These are phyloP conservation scores for Probaryconus sp. DNA, from an alignment of 1,140 invertebrate genomes.

Conservation along the genomic window DNA sequence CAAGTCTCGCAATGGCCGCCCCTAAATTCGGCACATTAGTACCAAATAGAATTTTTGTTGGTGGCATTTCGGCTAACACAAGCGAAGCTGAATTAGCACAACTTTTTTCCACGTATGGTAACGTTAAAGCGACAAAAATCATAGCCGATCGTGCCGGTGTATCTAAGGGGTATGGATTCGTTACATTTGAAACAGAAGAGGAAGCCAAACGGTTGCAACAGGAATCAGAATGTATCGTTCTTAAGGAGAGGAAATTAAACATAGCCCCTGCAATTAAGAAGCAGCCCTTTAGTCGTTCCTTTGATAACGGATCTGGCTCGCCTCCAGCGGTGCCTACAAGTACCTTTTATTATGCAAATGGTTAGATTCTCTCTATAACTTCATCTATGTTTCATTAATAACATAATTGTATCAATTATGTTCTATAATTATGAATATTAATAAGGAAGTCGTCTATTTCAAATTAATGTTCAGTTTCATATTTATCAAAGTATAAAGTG, in stretches of 20 bases:
- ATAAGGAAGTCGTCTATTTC: too few species aligned
- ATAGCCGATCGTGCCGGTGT: conserved; percentile 95
- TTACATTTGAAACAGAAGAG: conserved; percentile 95
- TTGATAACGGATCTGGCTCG: conserved; percentile 75
- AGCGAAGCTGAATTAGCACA: conserved; percentile 90
- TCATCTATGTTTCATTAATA: conserved; percentile 1
- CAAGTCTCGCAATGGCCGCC: conserved; percentile 79
- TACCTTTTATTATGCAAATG: conserved; percentile 81
- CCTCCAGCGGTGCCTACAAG: conserved; percentile 78
- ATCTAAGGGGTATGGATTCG: conserved; percentile 96
- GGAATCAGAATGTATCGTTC: conserved; percentile 85
- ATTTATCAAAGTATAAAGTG: too few species aligned
- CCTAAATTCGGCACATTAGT: conserved; percentile 89
- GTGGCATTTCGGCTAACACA: conserved; percentile 92
- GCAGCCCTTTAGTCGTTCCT: conserved; percentile 80
- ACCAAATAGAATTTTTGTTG: conserved; percentile 96
- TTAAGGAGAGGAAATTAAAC: conserved; percentile 90
- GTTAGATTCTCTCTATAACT: conserved; percentile 67
- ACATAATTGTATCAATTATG: neutral
- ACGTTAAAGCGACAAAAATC: conserved; percentile 95
- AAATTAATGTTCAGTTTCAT: too few species aligned
- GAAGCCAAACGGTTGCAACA: conserved; percentile 88
- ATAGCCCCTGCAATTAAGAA: conserved; percentile 95
- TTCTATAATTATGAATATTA: too few species aligned
- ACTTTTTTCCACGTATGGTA: conserved; percentile 91